These are phyloP conservation scores for Grapholita molesta DNA, from an alignment of 1,140 invertebrate species.

Conservation along the genomic window DNA sequence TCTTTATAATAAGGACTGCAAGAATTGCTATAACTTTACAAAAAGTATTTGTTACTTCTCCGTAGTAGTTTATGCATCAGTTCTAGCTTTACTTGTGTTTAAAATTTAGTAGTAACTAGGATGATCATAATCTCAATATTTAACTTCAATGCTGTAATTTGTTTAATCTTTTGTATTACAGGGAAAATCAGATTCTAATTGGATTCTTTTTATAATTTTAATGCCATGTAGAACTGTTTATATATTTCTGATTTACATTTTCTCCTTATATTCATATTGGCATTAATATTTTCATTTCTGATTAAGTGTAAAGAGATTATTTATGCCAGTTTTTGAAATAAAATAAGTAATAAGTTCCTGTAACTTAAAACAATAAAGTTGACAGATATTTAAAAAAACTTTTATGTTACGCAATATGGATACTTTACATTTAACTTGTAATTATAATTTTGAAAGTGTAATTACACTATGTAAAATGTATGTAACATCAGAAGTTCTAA, in stretches of 20 bases:
- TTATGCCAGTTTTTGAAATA: neutral
- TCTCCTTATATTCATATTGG: neutral
- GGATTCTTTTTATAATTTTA: constrained; percentile 11
- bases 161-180: constrained; percentile 9
- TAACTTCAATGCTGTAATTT: neutral
- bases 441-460: neutral
- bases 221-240: neutral
- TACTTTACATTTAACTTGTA: neutral
- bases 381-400: neutral
- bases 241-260: neutral
- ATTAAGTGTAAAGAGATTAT: neutral
- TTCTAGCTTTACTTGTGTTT: constrained; percentile 37
- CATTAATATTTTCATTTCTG: neutral
- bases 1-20: constrained; percentile 65
- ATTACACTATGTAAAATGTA: neutral
- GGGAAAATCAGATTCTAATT: constrained; percentile 2
- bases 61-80: constrained; percentile 33
- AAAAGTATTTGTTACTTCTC: constrained; percentile 35
- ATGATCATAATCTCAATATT: neutral
- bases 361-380: neutral
- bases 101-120: constrained; percentile 24
- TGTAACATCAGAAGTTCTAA: neutral
- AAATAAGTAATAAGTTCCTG: neutral
- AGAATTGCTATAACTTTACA: constrained; percentile 60
- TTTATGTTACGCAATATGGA: neutral